These are phyloP conservation scores for Mizuhopecten yessoensis DNA, from an alignment of 1,140 invertebrate species.

Conservation along the genomic window DNA sequence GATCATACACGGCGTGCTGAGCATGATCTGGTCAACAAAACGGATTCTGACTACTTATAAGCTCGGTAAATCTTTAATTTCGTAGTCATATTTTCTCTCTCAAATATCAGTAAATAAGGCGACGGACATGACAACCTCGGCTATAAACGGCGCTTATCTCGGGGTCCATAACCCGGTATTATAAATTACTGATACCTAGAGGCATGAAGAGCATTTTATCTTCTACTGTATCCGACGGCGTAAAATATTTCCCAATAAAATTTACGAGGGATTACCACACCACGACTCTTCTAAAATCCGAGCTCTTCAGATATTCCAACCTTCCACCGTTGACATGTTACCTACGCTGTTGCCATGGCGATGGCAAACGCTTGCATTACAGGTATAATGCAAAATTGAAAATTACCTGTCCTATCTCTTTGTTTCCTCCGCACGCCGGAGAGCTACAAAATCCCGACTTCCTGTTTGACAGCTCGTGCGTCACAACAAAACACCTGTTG, in stretches of 20 bases:
- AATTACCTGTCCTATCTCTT: slow-evolving; percentile 30
- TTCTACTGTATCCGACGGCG: slow-evolving; percentile 41
- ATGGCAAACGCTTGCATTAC: slow-evolving; percentile 28
- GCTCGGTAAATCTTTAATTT: background rate
- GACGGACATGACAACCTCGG: background rate
- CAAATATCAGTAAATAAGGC: slow-evolving; percentile 37
- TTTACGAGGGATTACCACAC: slow-evolving; percentile 42
- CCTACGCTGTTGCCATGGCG: background rate
- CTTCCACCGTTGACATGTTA: slow-evolving; percentile 30
- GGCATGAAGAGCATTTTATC: slow-evolving; percentile 49
- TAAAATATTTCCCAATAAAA: slow-evolving; percentile 59
- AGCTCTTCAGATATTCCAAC: background rate
- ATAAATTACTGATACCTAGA: slow-evolving; percentile 51
- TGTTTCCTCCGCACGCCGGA: slow-evolving; percentile 22
- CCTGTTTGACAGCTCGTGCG: slow-evolving; percentile 31
- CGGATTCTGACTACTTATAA: slow-evolving; percentile 10
- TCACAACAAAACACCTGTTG: slow-evolving; percentile 17
- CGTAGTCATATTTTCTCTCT: slow-evolving; percentile 19
- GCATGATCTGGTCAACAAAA: slow-evolving; percentile 15
- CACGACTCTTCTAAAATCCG: background rate
- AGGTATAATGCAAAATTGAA: slow-evolving; percentile 7
- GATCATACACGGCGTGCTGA: background rate
- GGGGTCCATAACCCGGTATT: background rate
- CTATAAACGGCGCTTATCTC: slow-evolving; percentile 53
- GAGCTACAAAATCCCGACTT: slow-evolving; percentile 37